Evolutionary conservation across 1,140 invertebrate genomes (phyloP), one percentile per base, ranked within the genome.

Genomic region (Heliconius nattereri): DNA sequence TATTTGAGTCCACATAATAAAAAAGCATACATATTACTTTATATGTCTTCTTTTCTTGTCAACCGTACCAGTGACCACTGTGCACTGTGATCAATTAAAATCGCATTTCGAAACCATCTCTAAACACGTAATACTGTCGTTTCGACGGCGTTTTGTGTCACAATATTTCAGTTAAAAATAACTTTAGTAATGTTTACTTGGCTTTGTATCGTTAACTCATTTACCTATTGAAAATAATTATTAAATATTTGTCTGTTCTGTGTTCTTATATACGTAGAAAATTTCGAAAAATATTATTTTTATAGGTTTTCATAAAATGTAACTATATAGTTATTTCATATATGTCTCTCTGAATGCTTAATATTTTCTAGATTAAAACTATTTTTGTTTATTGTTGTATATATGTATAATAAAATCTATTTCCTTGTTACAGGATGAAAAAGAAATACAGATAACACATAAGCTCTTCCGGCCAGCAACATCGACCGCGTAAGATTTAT

Each of bases 31-130:
- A 66, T 26, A 26, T 26, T 66, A 26, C 20, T 26, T 66, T 66
- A 66, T 66, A 66, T 11, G 23, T 2, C 23, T 66, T 26, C 7
- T 66, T 23, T 37, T 74, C 83, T 81, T 77, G 71, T 84, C 35
- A 83, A 75, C 85, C 75, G 75, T 85, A 84, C 81, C 20, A 71
- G 73, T 86, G 81, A 85, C 80, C 79, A 76, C 73, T 81, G 76
- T 78, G 85, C 84, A 90, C 88, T n/a, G n/a, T n/a, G n/a, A 88
- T 89, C 91, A 91, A 94, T 94, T 94, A 94, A 93, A 94, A 91
- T 90, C 92, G 81, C 89, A 94, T 94, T 94, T 92, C 84, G 84
- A 84, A 80, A 84, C 77, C 74, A 81, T 81, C 82, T 72, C 73
- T 29, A 85, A 85, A 86, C 90, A 89, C 91, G 90, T 88, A 79